Evolutionary conservation across 2,888 invertebrate genomes (phyloP).

Genomic region (Epistrophe grossulariae): DNA sequence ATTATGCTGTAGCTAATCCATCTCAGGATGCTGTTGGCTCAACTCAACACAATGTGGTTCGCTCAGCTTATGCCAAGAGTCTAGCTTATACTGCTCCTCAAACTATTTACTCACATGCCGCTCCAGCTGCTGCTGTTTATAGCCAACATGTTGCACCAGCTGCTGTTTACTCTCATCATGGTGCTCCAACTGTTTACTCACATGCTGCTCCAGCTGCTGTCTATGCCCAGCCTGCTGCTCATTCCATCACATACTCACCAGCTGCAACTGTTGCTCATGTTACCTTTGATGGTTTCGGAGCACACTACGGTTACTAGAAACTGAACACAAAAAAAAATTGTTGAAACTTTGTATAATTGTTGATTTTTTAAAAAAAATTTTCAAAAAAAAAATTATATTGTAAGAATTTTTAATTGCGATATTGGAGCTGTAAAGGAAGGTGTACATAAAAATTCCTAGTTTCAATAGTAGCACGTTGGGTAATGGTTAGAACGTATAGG

Average conservation of each 20-base stretch:
- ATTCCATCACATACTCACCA: constrained; percentile 83
- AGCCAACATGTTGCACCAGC: constrained; percentile 69
- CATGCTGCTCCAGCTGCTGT: constrained; percentile 77
- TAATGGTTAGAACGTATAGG: too few species aligned
- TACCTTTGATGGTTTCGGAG: constrained; percentile 86
- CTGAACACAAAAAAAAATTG: constrained; percentile 2
- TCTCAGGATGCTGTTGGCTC: constrained; percentile 81
- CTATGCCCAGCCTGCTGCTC: constrained; percentile 48
- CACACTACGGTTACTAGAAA: constrained; percentile 86
- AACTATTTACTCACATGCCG: constrained; percentile 56
- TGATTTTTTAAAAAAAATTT: constrained; percentile 20
- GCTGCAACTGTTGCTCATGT: constrained; percentile 86
- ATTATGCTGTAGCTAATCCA: constrained; percentile 79
- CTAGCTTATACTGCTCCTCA: constrained; percentile 79
- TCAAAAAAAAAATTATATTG: neutral
- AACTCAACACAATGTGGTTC: constrained; percentile 85
- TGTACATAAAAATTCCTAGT: too few species aligned
- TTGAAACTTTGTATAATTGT: constrained; percentile 13
- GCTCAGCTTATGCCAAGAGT: constrained; percentile 83
- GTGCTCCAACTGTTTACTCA: constrained; percentile 78
- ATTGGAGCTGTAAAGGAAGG: too few species aligned
- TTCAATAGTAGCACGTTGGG: too few species aligned
- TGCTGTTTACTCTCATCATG: constrained; percentile 67
- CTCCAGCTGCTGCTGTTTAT: constrained; percentile 77
- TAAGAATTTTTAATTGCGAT: too few species aligned